Conservation (phyloP, 2,888 invertebrate species). For the Limnephilus marmoratus region DNA sequence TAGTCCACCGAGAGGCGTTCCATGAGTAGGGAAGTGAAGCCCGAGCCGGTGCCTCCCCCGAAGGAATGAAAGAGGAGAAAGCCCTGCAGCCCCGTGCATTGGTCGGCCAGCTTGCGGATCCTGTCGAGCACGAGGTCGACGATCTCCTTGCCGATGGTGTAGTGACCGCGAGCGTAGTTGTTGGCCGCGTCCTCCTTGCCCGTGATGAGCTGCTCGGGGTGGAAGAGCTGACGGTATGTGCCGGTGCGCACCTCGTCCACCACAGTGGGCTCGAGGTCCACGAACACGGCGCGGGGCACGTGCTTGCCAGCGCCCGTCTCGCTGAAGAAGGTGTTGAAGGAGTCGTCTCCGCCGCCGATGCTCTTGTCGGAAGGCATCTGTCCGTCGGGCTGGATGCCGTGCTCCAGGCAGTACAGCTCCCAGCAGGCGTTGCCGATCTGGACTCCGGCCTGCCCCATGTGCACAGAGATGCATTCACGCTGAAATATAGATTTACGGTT, state of each 20-base stretch:
- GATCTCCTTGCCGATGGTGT: conserved; percentile 40
- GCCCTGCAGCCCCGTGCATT: conserved; percentile 29
- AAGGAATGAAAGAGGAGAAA: conserved; percentile 26
- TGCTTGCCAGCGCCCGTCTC: conserved; percentile 98
- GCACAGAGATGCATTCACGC: conserved; percentile 79
- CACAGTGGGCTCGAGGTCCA: conserved; percentile 97
- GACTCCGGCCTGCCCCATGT: conserved; percentile 86
- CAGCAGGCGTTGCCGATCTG: conserved; percentile 93
- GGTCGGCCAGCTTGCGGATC: conserved; percentile 34
- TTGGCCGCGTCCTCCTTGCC: conserved; percentile 90
- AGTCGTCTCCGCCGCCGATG: conserved; percentile 93
- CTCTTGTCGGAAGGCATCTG: conserved; percentile 95
- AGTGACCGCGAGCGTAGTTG: conserved; percentile 34
- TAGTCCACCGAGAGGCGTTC: conserved; percentile 35
- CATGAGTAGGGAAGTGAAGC: conserved; percentile 31
- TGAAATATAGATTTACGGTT: conserved; percentile 69
- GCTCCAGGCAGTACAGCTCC: conserved; percentile 91
- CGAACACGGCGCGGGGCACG: conserved; percentile 95
- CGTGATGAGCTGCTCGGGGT: conserved; percentile 96
- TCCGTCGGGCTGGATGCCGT: conserved; percentile 82
- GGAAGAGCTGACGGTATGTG: conserved; percentile 75
- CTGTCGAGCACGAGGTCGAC: conserved; percentile 37
- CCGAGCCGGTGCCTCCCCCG: conserved; percentile 32
- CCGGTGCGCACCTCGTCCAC: conserved; percentile 95
- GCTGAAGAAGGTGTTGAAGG: conserved; percentile 96